Evolutionary conservation across 2,888 invertebrate genomes (phyloP).

Genomic region (Megaustenia siamemsis): DNA sequence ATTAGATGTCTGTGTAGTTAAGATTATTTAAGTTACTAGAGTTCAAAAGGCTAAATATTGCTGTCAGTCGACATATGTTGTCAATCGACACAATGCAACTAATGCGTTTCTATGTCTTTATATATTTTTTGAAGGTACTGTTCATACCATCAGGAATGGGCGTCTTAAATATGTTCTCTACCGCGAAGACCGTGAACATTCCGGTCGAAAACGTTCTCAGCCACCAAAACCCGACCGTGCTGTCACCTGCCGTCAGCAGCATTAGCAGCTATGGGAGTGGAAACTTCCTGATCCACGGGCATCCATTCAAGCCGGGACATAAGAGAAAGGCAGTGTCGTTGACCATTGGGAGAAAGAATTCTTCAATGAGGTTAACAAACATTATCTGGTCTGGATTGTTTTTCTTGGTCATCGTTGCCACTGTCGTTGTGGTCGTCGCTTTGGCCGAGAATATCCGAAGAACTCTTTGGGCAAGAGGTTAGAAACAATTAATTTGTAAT

Average conservation of each 20-base stretch:
- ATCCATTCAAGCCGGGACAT: background rate
- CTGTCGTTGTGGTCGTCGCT: conserved; percentile 12
- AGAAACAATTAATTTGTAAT: too few relatives aligned
- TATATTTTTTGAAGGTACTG: background rate
- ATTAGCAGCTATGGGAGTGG: conserved; percentile 10
- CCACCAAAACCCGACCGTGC: background rate
- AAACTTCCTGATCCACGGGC: background rate
- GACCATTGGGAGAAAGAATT: background rate
- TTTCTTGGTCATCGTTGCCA: conserved; percentile 8
- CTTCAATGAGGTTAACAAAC: background rate
- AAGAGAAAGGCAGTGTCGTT: background rate
- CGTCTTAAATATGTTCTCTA: background rate
- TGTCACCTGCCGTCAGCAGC: background rate
- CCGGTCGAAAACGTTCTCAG: background rate
- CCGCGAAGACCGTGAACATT: background rate
- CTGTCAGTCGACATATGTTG: too few relatives aligned
- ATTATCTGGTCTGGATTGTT: conserved; percentile 22
- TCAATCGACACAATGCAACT: too few relatives aligned
- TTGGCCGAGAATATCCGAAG: conserved; percentile 21
- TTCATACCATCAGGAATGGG: background rate
- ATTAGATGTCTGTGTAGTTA: too few relatives aligned
- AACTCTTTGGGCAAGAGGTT: conserved; percentile 23
- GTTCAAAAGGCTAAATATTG: too few relatives aligned
- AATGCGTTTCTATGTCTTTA: background rate
- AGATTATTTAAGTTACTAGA: too few relatives aligned